Conservation (phyloP, 2,888 invertebrate species). For the Pristionchus maxplancki region DNA sequence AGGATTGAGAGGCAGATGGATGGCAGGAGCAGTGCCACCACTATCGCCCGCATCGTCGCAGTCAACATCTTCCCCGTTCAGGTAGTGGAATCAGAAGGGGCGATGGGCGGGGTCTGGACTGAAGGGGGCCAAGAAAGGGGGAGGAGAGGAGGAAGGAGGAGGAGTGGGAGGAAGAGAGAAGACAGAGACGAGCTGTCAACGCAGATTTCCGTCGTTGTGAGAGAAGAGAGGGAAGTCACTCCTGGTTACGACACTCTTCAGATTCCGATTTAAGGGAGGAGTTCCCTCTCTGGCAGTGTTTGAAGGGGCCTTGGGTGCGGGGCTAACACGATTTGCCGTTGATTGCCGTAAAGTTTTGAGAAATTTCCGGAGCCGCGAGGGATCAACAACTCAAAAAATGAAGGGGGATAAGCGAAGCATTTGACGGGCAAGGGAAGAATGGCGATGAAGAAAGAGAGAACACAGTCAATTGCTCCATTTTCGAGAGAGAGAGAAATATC, state of each 20-base stretch:
- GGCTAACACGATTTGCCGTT: not conserved
- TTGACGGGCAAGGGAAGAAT: not conserved
- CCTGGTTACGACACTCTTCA: constrained; percentile 15
- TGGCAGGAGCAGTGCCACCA: not conserved
- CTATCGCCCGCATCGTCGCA: not conserved
- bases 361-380: constrained; percentile 13
- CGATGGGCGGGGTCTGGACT: not conserved
- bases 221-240: constrained; percentile 35
- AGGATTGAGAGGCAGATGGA: constrained; percentile 20
- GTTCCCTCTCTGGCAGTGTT: not conserved
- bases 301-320: not conserved
- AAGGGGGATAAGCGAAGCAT: not conserved
- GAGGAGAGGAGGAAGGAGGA: not conserved
- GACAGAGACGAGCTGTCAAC: constrained; percentile 29
- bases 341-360: not conserved
- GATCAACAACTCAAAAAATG: constrained; percentile 22
- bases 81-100: not conserved
- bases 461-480: not conserved
- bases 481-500: not conserved
- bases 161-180: not conserved
- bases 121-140: not conserved
- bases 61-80: not conserved
- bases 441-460: not conserved
- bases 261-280: not conserved
- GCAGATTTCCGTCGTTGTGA: constrained; percentile 31